Conservation (phyloP, 2,888 invertebrate genomes). For the Drosophila melanocephala region DNA sequence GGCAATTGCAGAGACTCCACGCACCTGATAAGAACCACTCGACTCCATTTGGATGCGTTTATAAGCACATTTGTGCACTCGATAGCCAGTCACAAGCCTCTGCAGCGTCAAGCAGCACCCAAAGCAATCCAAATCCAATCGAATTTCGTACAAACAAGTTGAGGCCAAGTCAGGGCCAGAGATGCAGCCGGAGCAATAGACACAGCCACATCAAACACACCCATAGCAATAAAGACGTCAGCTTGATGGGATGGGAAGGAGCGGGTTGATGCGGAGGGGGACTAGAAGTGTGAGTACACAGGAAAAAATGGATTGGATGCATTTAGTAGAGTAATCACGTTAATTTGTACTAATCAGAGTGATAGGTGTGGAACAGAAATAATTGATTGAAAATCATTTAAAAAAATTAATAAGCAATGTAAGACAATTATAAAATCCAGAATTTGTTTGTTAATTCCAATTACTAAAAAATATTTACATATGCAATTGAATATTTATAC, state of each 20-base stretch:
- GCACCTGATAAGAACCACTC: slow-evolving; percentile 17
- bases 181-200: slow-evolving; percentile 16
- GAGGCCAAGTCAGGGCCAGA: slow-evolving; percentile 32
- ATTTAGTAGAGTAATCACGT: background rate
- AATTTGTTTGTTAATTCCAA: background rate
- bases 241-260: no score
- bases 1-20: background rate
- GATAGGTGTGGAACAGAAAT: background rate
- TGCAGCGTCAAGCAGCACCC: slow-evolving; percentile 11
- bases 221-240: background rate
- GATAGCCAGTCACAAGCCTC: slow-evolving; percentile 35
- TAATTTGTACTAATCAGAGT: background rate
- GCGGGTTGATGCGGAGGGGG: background rate
- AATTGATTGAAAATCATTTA: background rate
- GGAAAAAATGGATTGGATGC: no score
- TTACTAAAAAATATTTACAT: background rate
- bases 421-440: background rate
- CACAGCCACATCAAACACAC: slow-evolving; percentile 1
- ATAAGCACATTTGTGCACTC: slow-evolving; percentile 56
- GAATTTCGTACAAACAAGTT: slow-evolving; percentile 43
- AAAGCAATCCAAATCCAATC: slow-evolving; percentile 31
- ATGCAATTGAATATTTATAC: background rate
- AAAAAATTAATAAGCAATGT: background rate
- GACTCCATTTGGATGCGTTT: slow-evolving; percentile 58
- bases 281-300: background rate